Evolutionary conservation across 2,113 vertebrate species (phyloP), one percentile per base, ranked within the genome.

Genomic region (Notothenia rossii): DNA sequence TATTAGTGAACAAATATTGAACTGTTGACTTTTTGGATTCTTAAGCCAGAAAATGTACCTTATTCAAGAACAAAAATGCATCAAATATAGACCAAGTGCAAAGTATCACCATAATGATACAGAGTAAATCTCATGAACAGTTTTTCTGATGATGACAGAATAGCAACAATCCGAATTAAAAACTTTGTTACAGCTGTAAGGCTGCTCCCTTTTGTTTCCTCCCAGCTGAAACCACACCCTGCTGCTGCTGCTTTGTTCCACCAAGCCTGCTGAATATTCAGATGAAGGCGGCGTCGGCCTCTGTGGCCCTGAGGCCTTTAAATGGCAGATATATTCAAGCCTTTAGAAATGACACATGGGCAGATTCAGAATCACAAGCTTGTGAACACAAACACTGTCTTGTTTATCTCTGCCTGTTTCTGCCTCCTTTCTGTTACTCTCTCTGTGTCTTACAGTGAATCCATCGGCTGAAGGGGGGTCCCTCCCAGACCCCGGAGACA

Each of bases 201-300:
- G 55, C 70, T 70, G 54, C 61, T 45, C 59, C 67, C 83, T 87
- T 90, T 90, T 88, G 88, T 90, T 84, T 76, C 45, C 50, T 61
- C 53, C 43, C 72, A 6, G 9, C 22, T 75, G 64, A 86, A 85
- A 78, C 91, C 89, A 86, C 89, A 87, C 92, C 92, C 91, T 81
- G 81, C 81, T 75, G 81, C 81, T 75, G 84, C 74, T 59, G 85
- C 91, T 92, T 93, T 91, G 91, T 91, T 86, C 78, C 10, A 36
- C n/a, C 85, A 59, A 71, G 70, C 5, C 82, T 48, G 40, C 68
- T 92, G 80, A 90, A 90, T 91, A 88, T 90, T 87, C 83, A 92
- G 69, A 83, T 43, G 5, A 22, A 65, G 90, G 88, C 63, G 92
- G 84, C 70, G 86, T 86, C 77, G 18, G 50, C 29, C 61, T 77